These are phyloP conservation scores for Megaustenia siamemsis DNA, from an alignment of 2,888 invertebrate species.

Conservation along the genomic window DNA sequence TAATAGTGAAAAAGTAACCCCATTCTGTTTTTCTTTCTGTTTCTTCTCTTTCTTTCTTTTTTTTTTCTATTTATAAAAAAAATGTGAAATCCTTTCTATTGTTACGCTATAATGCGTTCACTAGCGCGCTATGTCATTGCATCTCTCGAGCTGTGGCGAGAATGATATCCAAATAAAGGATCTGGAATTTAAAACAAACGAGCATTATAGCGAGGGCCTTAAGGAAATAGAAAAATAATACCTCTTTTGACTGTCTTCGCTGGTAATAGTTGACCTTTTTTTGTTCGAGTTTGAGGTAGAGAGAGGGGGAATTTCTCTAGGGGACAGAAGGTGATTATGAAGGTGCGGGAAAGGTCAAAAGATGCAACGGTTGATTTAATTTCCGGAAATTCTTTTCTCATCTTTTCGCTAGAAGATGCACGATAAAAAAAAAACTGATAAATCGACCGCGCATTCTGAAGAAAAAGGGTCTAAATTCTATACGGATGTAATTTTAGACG, in stretches of 20 bases:
- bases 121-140: not conserved
- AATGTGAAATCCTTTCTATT: not conserved
- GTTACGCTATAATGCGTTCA: not conserved
- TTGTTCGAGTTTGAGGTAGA: not conserved
- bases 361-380: not conserved
- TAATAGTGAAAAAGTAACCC: not conserved
- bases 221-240: slow-evolving; percentile 26
- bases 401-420: not conserved
- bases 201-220: not conserved
- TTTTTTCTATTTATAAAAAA: not conserved
- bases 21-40: not conserved
- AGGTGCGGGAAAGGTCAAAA: no score
- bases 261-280: not conserved
- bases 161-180: not conserved
- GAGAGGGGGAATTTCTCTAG: not conserved
- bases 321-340: not conserved
- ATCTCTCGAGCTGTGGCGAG: not conserved
- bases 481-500: no score
- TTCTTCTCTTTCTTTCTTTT: no score
- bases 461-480: no score
- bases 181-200: not conserved
- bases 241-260: not conserved
- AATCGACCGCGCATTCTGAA: not conserved
- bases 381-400: not conserved
- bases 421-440: not conserved